Evolutionary conservation across 2,113 vertebrate species (phyloP).

Genomic region (Callopanchax toddi): DNA sequence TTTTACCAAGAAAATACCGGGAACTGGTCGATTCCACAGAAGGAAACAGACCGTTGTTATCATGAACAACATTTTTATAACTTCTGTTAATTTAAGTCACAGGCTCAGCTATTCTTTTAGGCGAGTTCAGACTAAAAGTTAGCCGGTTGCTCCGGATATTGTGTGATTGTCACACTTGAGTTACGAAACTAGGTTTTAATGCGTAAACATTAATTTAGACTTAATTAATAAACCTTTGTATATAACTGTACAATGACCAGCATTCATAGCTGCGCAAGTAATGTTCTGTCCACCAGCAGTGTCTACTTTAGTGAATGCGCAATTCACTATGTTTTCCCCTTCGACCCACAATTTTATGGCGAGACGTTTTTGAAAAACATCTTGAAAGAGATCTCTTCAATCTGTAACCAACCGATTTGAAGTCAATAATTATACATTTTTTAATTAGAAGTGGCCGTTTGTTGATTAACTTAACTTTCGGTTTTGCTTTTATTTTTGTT

Average conservation of each 20-base stretch:
- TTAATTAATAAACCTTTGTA: too few species aligned
- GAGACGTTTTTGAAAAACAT: too few species aligned
- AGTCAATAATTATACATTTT: too few species aligned
- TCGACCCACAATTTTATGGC: too few species aligned
- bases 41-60: not conserved
- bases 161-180: not conserved
- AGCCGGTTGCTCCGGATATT: conserved; percentile 1
- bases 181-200: not conserved
- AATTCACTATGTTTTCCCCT: not conserved
- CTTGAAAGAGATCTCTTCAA: too few species aligned
- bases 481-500: too few species aligned
- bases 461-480: too few species aligned
- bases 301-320: not conserved
- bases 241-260: not conserved
- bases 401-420: too few species aligned
- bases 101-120: not conserved
- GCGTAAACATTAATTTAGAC: too few species aligned
- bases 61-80: not conserved
- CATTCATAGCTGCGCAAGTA: not conserved
- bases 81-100: not conserved
- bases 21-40: not conserved
- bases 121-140: conserved; percentile 26
- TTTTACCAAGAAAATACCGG: conserved; percentile 43
- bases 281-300: not conserved
- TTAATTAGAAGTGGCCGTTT: too few species aligned